Evolutionary conservation across 2,797 vertebrate species (phyloP).

Genomic region (Pempheris klunzingeri): DNA sequence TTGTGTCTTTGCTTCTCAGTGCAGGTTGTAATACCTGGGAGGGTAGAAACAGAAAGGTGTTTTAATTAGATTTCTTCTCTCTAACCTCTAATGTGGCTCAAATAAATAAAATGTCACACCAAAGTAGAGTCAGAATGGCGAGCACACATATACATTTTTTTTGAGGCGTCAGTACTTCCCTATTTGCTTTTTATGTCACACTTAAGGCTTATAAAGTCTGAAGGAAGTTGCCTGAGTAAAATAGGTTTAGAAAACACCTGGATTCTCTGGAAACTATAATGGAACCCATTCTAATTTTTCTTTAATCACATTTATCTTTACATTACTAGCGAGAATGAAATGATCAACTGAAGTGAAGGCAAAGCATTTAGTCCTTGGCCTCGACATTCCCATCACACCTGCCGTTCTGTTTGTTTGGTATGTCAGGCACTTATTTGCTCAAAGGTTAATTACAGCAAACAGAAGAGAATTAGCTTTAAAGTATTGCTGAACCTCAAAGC

Average conservation of each 20-base stretch:
- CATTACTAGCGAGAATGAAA: conserved; percentile 20
- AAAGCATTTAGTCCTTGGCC: conserved; percentile 33
- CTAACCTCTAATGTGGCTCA: neutral
- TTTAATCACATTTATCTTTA: conserved; percentile 41
- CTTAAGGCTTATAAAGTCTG: conserved; percentile 13
- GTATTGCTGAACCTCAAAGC: neutral
- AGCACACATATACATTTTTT: neutral
- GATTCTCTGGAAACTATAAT: too few species aligned
- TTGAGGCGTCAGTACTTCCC: neutral
- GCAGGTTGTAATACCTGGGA: conserved; percentile 1
- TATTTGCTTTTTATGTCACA: conserved; percentile 11
- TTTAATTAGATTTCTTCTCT: neutral
- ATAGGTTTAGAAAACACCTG: neutral
- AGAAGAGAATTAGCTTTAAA: conserved; percentile 1
- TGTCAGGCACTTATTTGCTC: neutral
- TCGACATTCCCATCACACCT: conserved; percentile 18
- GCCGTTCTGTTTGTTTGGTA: conserved; percentile 23
- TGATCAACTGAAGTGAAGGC: conserved; percentile 44
- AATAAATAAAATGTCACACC: neutral
- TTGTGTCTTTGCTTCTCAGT: neutral
- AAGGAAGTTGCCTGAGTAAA: conserved; percentile 9
- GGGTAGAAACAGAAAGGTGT: neutral
- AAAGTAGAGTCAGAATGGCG: too few species aligned
- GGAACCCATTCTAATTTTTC: conserved; percentile 21
- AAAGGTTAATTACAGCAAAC: conserved; percentile 42